phyloP scores from a whole-genome alignment of 2,113 vertebrate species.

The Loxodonta africana region DNA sequence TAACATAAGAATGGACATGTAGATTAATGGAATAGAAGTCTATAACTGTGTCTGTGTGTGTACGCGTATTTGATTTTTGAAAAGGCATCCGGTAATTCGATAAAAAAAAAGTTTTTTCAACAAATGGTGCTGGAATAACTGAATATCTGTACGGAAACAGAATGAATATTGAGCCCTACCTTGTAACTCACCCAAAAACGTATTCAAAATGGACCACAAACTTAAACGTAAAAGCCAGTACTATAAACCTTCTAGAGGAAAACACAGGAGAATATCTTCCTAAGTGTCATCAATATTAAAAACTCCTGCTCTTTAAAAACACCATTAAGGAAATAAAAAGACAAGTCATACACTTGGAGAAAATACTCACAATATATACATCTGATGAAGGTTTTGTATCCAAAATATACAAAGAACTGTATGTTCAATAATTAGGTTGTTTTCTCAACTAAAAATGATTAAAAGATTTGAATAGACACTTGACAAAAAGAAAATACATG shows the following conservation, averaged over 20 bases:
- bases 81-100: conserved; percentile 23
- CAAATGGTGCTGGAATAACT: conserved; percentile 22
- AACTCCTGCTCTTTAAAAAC: conserved; percentile 36
- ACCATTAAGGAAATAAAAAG: conserved; percentile 37
- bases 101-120: conserved; percentile 10
- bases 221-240: conserved; percentile 35
- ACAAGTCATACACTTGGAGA: background rate
- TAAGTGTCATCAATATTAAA: conserved; percentile 24
- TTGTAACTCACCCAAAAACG: background rate
- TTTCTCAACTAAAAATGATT: conserved; percentile 10
- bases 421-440: background rate
- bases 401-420: background rate
- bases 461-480: background rate
- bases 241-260: background rate
- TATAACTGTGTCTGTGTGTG: background rate
- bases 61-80: background rate
- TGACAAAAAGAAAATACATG: background rate
- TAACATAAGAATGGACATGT: background rate
- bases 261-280: conserved; percentile 21
- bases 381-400: conserved; percentile 21
- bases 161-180: background rate
- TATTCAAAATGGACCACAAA: conserved; percentile 7
- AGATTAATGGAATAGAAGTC: background rate
- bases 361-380: conserved; percentile 28
- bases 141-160: background rate